Conservation (phyloP, 2,113 vertebrate species). For the Aphelocoma coerulescens region DNA sequence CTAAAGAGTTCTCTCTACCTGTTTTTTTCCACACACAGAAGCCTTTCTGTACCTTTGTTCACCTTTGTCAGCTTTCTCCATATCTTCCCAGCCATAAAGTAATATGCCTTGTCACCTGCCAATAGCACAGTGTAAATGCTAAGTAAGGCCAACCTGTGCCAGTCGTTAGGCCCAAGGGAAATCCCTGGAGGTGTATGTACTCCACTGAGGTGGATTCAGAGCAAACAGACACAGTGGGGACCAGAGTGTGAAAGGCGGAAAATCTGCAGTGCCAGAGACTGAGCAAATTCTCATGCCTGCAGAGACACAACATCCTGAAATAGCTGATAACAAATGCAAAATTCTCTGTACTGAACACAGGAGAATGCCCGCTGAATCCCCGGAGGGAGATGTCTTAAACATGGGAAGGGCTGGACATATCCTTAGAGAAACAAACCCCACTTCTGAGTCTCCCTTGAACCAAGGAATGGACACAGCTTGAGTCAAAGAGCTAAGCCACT, state of each 20-base stretch:
- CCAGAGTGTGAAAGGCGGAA: neutral
- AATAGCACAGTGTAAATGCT: slow-evolving; percentile 11
- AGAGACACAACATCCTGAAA: neutral
- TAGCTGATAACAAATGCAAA: neutral
- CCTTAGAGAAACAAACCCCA: neutral
- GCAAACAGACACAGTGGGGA: neutral
- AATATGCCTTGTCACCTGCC: neutral
- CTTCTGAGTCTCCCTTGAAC: neutral
- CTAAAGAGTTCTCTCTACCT: neutral
- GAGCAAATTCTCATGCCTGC: neutral
- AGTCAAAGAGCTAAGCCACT: neutral
- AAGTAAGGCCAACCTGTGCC: neutral
- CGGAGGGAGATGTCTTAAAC: fast-evolving
- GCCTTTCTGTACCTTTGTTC: slow-evolving; percentile 24
- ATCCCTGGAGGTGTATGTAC: neutral
- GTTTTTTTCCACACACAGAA: neutral
- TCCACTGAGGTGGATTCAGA: neutral
- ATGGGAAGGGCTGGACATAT: neutral
- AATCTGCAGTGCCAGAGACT: neutral
- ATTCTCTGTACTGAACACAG: neutral
- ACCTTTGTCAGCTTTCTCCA: neutral
- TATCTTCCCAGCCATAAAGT: slow-evolving; percentile 28
- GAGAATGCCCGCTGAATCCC: neutral
- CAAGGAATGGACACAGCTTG: neutral
- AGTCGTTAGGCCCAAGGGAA: neutral